Base-by-base conservation (phyloP, 2,888 invertebrate species). In the Ennomos erosarius region DNA sequence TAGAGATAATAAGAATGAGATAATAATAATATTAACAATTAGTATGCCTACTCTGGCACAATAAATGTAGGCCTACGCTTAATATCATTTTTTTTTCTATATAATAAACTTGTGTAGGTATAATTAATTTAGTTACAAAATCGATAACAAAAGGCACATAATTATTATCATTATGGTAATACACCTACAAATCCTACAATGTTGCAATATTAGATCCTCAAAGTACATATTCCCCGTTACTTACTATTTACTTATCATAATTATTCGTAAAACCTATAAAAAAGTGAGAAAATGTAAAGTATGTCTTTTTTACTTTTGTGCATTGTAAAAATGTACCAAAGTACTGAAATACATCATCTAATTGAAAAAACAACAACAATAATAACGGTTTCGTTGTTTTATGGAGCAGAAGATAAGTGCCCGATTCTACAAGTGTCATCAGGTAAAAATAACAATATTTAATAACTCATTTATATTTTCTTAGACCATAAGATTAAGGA, bases 351-450 rank as follows among this genome's bases (percentile, higher is more conserved):
- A 26, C 26, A 26, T 55, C 43, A 49, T 37, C 11, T 39, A 36
- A 43, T 11, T 26, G 11, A 47, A 43, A 47, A 35, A 44, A 48
- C 45, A 62, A 53, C 48, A 62, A 59, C 54, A 50, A 54, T 56
- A 16, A 55, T 49, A 59, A 55, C 59, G 42, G 54, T 51, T 69
- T 69, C 69, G 69, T 69, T 69, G 69, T 67, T 69, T 59, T 46
- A 40, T 55, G 55, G 61, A 63, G 55, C 64, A 61, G 55, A 51
- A 48, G 37, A 37, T 42, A 44, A 38, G 33, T 45, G 45, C 47
- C 35, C 8, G 39, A 39, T 46, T 36, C 34, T 52, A 38, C 10
- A 37, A 38, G 35, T 11, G 13, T 33, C 16, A 1, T 46, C 59
- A 54, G 35, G 12, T 56, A 10, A 42, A 42, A 44, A 44, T 38